Conservation (phyloP, 92 coral and sea anemone genomes). For the Siderastrea siderea region DNA sequence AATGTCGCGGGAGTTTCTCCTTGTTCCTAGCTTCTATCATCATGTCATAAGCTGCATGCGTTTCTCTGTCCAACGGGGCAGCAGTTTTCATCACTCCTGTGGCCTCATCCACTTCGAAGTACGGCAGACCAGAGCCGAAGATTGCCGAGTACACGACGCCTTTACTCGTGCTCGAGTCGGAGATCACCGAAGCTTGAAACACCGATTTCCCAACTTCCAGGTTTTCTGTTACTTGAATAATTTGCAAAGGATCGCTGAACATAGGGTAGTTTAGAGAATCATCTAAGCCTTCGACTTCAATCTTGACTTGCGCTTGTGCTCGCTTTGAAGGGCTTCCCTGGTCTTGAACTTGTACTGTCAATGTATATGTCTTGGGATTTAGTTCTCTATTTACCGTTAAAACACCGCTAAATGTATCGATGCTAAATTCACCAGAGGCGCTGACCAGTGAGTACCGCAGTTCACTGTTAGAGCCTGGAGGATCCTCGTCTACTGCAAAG, state of each 20-base stretch:
- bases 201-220: constrained; percentile 62
- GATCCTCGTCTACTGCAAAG: constrained; percentile 65
- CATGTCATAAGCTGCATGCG: constrained; percentile 62
- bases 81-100: constrained; percentile 80
- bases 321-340: constrained; percentile 66
- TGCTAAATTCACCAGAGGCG: constrained; percentile 41
- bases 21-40: constrained; percentile 75
- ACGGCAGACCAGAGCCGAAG: constrained; percentile 73
- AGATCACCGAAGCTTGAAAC: constrained; percentile 60
- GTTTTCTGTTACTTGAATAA: constrained; percentile 49
- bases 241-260: constrained; percentile 52
- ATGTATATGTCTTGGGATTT: constrained; percentile 51
- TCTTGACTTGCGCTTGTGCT: constrained; percentile 52
- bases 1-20: constrained; percentile 57
- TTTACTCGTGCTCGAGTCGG: constrained; percentile 70
- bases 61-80: constrained; percentile 73
- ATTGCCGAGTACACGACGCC: constrained; percentile 69
- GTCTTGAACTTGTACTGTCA: constrained; percentile 78
- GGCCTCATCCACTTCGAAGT: constrained; percentile 62
- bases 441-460: constrained; percentile 54
- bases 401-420: constrained; percentile 81
- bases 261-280: constrained; percentile 68
- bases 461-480: constrained; percentile 67
- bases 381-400: constrained; percentile 66
- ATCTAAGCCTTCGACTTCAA: constrained; percentile 71